These are phyloP conservation scores for Lepidostoma basale DNA, from an alignment of 1,140 invertebrate species.

Conservation along the genomic window DNA sequence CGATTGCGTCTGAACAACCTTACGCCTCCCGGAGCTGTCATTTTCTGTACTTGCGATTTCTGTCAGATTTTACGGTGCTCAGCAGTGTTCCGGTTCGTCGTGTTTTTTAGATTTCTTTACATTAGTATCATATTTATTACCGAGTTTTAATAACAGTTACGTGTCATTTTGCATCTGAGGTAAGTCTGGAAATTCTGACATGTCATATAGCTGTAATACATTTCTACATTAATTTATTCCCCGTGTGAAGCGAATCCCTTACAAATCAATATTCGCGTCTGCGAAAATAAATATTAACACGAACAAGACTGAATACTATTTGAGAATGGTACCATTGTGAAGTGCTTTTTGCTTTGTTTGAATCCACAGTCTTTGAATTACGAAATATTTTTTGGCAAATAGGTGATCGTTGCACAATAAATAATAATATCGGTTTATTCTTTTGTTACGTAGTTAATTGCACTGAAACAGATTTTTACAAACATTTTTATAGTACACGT, in stretches of 20 bases:
- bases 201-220: background rate
- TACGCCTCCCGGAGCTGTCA: slow-evolving; percentile 7
- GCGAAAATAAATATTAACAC: background rate
- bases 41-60: slow-evolving; percentile 9
- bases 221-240: background rate
- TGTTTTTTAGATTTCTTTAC: background rate
- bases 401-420: no score
- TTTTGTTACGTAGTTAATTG: no score
- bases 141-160: background rate
- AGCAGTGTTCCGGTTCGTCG: slow-evolving; percentile 1
- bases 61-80: slow-evolving; percentile 16
- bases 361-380: no score
- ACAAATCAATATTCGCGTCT: slow-evolving; percentile 18
- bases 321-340: no score
- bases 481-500: no score
- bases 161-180: background rate
- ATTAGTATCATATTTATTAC: background rate
- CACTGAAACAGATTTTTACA: no score
- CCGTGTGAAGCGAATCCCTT: slow-evolving; percentile 2
- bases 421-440: no score
- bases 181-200: background rate
- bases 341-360: no score
- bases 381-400: no score
- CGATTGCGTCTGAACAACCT: background rate
- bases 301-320: no score